These are phyloP conservation scores for Stylophora pistillata DNA, from an alignment of 64 coral and sea anemone genomes.

Conservation along the genomic window DNA sequence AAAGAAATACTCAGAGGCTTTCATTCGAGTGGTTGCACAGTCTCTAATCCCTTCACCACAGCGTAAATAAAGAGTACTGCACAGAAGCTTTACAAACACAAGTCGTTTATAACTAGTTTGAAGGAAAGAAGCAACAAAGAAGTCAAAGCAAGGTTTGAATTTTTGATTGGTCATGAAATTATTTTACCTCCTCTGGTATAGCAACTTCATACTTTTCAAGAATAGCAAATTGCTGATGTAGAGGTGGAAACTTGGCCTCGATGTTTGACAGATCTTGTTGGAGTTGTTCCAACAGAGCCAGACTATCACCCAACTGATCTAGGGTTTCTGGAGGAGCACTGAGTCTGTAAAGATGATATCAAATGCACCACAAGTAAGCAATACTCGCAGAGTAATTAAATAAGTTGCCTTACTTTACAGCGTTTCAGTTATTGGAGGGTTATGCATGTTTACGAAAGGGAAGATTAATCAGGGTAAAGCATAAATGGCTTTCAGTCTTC, in stretches of 20 bases:
- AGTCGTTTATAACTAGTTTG: too few species aligned
- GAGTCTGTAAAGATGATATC: conserved; percentile 47
- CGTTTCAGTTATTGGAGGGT: too few species aligned
- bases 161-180: not conserved
- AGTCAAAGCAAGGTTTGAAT: not conserved
- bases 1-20: not conserved
- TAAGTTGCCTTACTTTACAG: too few species aligned
- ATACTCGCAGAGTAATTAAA: too few species aligned
- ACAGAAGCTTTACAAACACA: not conserved
- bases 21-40: not conserved
- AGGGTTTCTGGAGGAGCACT: conserved; percentile 97
- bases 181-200: conserved; percentile 90
- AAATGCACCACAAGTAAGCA: not conserved
- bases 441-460: too few species aligned
- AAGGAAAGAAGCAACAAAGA: not conserved
- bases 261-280: conserved; percentile 93
- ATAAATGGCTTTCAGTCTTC: too few species aligned
- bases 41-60: not conserved
- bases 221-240: conserved; percentile 97
- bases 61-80: not conserved
- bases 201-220: conserved; percentile 99
- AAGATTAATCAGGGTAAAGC: too few species aligned
- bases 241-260: conserved; percentile 93
- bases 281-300: conserved; percentile 82
- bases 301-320: conserved; percentile 93